Base-by-base conservation (phyloP, 2,888 invertebrate species). In the Cryptocephalus moraei region DNA sequence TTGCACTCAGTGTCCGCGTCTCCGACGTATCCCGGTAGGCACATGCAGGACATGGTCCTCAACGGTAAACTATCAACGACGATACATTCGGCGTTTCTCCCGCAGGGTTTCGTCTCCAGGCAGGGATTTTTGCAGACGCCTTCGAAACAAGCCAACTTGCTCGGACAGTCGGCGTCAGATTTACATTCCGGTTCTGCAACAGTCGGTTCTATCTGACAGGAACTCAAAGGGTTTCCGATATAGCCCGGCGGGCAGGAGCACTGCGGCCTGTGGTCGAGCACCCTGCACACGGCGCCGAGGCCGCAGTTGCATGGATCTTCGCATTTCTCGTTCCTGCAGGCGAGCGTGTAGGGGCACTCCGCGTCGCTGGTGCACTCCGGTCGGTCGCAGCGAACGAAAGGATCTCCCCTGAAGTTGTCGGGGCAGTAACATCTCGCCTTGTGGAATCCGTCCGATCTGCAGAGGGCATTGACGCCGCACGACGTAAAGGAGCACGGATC, bases 31-130 rank as follows among this genome's bases (percentile, higher is more conserved):
- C 90, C 90, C 49, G 81, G 81, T 51, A 86, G 78, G 65, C 92
- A 93, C 63, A 86, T 82, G 67, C 92, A 92, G 49, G 88, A 82
- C 80, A 92, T 87, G 8, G 91, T 90, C 57, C 91, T 79, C 71
- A 90, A 77, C 8, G 92, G 92, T 53, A 91, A 71, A 0, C 90
- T 89, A 62, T 91, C 86, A 22, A 90, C 82, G 9, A 92, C 91
- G 8, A 82, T 79, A 65, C 93, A 93, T 56, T 84, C 78, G 0
- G 92, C 90, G 63, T 86, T 83, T 34, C 73, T 65, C 11, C 90
- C 90, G 62, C 91, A 92, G 0, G 91, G 89, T 62, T 79, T 78
- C 1, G 84, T 84, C 49, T 82, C 79, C 8, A 72, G 65, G 65
- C 92, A 92, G 0, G 91, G 91, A 65, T 91, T 86, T 61, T 79